Base-by-base conservation (phyloP, 2,113 vertebrate species). In the Clarias macrocephalus region DNA sequence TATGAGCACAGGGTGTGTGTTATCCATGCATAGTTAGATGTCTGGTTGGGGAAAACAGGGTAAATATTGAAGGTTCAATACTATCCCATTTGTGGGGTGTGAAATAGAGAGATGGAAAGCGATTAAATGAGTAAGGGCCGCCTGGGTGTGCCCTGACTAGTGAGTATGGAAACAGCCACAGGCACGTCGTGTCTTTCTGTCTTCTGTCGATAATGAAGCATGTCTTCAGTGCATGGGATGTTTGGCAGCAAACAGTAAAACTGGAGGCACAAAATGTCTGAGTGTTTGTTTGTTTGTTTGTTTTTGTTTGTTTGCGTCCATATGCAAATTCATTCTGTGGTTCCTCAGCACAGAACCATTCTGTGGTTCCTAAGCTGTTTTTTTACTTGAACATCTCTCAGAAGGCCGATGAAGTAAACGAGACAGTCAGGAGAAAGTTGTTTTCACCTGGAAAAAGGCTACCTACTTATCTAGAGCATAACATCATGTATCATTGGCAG, bases 1-100 rank as follows among this genome's bases (percentile, higher is more conserved):
- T 66, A 82, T 89, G 93, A 92, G 92, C 93, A 77, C 48, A 54
- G 5, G n/a, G 54, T 60, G 60, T 81, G 62, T 10, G 16, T 30
- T 19, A 37, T 25, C 23, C 30, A 62, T 81, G 57, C 79, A 81
- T 37, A 81, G 79, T 25, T 62, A 37, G 79, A 60, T 81, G 23
- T 81, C 57, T 62, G 57, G 10, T 59, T 18, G 57, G 54, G 54
- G 30, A 57, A 18, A 93, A 94, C 91, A 93, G 91, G 92, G 92
- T 90, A 91, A 93, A 90, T 94, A 93, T 94, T 92, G 93, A 0
- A 66, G 63, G 88, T 91, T 84, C 62, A 84, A 85, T 62, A 9
- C 10, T 86, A 42, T 89, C 18, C 30, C 19, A 62, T 77, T 62
- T 21, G 25, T 66, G 68, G 73, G 42, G 73, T 84, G 80, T 60